phyloP scores from a whole-genome alignment of 2,888 invertebrate genomes.

The Scelioninae gen. 2 region DNA sequence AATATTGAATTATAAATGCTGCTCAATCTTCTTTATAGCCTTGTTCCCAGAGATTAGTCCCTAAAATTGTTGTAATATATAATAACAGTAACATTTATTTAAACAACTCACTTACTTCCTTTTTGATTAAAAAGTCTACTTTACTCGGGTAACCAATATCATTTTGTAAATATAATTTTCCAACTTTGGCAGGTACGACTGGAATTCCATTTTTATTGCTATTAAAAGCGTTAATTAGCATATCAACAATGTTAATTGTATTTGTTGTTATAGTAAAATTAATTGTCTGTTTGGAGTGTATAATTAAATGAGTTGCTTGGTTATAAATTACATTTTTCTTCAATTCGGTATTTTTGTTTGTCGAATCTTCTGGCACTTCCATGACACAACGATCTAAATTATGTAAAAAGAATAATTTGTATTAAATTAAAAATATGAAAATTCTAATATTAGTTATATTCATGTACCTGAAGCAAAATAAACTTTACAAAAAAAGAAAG shows the following conservation, averaged over 20 bases:
- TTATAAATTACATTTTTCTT: conserved; percentile 28
- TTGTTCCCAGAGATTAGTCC: too few species aligned
- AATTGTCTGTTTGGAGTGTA: conserved; percentile 82
- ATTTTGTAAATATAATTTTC: conserved; percentile 77
- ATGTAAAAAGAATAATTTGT: too few species aligned
- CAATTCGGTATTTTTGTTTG: conserved; percentile 19
- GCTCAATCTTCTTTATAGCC: too few species aligned
- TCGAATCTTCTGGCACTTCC: conserved; percentile 28
- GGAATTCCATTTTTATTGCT: conserved; percentile 72
- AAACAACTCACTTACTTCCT: conserved; percentile 58
- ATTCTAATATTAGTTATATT: too few species aligned
- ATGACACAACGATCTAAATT: conserved; percentile 35
- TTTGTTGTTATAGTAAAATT: conserved; percentile 83
- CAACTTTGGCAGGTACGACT: conserved; percentile 65
- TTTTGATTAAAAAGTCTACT: conserved; percentile 68
- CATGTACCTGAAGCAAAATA: too few species aligned
- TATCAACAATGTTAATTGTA: conserved; percentile 79
- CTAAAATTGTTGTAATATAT: too few species aligned
- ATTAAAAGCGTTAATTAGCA: conserved; percentile 74
- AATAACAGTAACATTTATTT: too few species aligned
- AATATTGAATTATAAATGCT: too few species aligned
- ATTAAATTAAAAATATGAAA: too few species aligned
- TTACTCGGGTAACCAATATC: conserved; percentile 77
- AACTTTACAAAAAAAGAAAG: too few species aligned
- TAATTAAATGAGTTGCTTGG: conserved; percentile 81